Evolutionary conservation across 2,888 invertebrate genomes (phyloP).

Genomic region (Zygogramma bicolorata): DNA sequence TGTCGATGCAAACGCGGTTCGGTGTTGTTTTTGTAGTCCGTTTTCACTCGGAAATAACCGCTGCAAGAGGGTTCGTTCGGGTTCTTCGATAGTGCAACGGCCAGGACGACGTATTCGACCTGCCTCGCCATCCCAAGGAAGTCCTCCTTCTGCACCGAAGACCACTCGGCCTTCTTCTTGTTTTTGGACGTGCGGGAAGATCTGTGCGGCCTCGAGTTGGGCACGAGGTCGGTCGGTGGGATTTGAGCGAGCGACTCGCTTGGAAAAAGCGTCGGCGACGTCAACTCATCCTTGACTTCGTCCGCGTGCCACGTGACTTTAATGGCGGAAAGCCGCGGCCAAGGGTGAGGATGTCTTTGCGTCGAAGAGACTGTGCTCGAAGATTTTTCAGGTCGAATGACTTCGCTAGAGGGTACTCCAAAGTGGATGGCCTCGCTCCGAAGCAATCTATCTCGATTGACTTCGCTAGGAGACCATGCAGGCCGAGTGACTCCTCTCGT

Average conservation of each 20-base stretch:
- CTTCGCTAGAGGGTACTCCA: background rate
- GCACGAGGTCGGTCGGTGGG: constrained; percentile 46
- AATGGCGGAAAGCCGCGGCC: background rate
- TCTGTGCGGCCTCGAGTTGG: constrained; percentile 38
- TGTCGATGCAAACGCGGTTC: constrained; percentile 3
- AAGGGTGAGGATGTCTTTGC: background rate
- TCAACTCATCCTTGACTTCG: background rate
- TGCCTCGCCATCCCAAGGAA: constrained; percentile 74
- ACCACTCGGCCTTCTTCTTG: constrained; percentile 39
- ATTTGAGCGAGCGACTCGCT: constrained; percentile 51
- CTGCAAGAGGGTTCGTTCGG: constrained; percentile 36
- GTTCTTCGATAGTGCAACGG: constrained; percentile 75
- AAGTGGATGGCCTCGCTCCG: background rate
- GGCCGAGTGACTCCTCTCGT: background rate
- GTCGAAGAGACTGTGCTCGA: background rate
- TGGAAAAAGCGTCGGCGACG: constrained; percentile 35
- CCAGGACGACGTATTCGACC: constrained; percentile 77
- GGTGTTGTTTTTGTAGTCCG: constrained; percentile 72
- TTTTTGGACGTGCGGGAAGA: constrained; percentile 25
- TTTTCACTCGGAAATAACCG: constrained; percentile 73
- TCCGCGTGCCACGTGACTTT: constrained; percentile 4
- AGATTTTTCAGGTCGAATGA: background rate
- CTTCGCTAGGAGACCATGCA: background rate
- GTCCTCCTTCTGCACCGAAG: constrained; percentile 67
- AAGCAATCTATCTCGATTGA: background rate